Evolutionary conservation across 1,140 invertebrate genomes (phyloP).

Genomic region (Aphelenchoides besseyi): DNA sequence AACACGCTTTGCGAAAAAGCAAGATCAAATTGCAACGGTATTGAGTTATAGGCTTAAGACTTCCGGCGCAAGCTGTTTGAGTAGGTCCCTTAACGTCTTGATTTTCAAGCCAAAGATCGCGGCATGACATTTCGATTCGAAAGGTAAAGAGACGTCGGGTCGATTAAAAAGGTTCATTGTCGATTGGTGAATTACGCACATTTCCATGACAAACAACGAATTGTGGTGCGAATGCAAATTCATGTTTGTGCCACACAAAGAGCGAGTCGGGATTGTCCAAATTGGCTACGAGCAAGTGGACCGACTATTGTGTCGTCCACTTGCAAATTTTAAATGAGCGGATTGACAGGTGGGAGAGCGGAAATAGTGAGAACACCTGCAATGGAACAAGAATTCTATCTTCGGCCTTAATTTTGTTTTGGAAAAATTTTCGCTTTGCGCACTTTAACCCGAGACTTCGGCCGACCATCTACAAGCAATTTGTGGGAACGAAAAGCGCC

Average conservation of each 20-base stretch:
- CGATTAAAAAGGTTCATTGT: too few species aligned
- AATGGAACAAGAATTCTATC: not conserved
- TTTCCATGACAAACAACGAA: conserved; percentile 1
- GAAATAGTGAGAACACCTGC: not conserved
- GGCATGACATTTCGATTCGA: too few species aligned
- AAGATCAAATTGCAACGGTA: not conserved
- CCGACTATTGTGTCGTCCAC: not conserved
- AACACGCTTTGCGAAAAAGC: not conserved
- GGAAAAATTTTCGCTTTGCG: not conserved
- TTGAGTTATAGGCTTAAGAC: not conserved
- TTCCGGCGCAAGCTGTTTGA: not conserved
- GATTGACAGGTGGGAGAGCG: not conserved
- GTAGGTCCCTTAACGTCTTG: too few species aligned
- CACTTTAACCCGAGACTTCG: not conserved
- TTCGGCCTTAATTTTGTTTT: not conserved
- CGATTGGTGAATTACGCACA: not conserved
- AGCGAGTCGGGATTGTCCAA: too few species aligned
- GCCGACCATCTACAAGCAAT: not conserved
- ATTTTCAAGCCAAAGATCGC: too few species aligned
- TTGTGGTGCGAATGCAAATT: conserved; percentile 1
- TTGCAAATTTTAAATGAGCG: not conserved
- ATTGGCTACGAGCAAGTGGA: too few species aligned
- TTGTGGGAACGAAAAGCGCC: too few species aligned
- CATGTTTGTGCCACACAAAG: not conserved
- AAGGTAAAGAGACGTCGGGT: too few species aligned